Evolutionary conservation across 37 sponge, comb jelly and placozoan species (phyloP), one percentile per base, ranked within the genome.

Genomic region (Beroe forskalii): DNA sequence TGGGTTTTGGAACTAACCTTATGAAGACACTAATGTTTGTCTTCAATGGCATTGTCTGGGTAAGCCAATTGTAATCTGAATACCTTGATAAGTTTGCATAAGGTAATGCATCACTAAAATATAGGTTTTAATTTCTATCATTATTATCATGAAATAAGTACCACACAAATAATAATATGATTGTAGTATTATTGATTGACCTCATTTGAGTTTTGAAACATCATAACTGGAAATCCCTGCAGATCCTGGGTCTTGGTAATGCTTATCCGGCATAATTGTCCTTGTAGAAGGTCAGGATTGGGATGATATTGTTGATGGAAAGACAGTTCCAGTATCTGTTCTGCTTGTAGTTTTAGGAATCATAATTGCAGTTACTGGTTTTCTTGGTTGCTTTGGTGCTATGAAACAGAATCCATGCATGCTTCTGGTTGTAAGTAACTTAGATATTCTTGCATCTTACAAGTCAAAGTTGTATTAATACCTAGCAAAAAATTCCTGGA

Each of bases 21-120:
- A 80, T 80, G 86, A 80, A 80, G 86, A 44, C 86, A 9, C 55
- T 80, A 48, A 80, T 80, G 86, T 80, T 80, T 44, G 86, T 80
- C 86, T 80, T 80, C 48, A 80, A 80, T 37, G 86, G 86, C 55
- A 80, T 80, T 37, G 86, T 80, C 28, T 80, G 86, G 86, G 86
- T 80, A 38, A 43, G 86, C 55, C 12, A 48, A n/a, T n/a, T n/a
- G n/a, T n/a, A n/a, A n/a, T n/a, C n/a, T n/a, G n/a, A n/a, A n/a
- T n/a, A n/a, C n/a, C n/a, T n/a, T n/a, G n/a, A n/a, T n/a, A n/a
- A n/a, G n/a, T n/a, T n/a, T n/a, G n/a, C n/a, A n/a, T n/a, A n/a
- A n/a, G n/a, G n/a, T n/a, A n/a, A n/a, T n/a, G n/a, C n/a, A n/a
- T n/a, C n/a, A n/a, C n/a, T n/a, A n/a, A n/a, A n/a, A n/a, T n/a